Base-by-base conservation (phyloP, 1,140 invertebrate species). In the Lasioglossum albipes region DNA sequence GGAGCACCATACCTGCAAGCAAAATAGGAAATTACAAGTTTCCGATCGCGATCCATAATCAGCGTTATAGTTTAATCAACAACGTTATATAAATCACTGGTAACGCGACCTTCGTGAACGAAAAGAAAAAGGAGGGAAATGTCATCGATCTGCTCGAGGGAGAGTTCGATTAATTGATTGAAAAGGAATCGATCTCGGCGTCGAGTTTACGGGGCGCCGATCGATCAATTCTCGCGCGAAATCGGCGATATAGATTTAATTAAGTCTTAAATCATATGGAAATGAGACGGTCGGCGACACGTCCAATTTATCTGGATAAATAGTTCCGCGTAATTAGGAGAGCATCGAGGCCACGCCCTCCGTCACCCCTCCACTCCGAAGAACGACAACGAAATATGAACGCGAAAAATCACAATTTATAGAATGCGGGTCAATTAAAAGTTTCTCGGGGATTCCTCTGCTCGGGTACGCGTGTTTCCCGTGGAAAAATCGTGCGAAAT, bases 381-480 rank as follows among this genome's bases (percentile, higher is more conserved):
- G 57, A 18, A 12, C 22, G 31, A 61, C 41, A 65, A 45, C 6
- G 7, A 72, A 41, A 65, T 52, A 54, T 62, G 22, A 49, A 57
- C n/a, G 22, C 45, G 42, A 79, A 70, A 79, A 65, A 54, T 73
- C 36, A 42, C 70, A 36, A 79, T 79, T 54, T 74, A 57, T 36
- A 71, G 70, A 79, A 79, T 57, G 41, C 59, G 45, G 49, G 70
- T 79, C 65, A 74, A 74, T 79, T 79, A 74, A 74, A 79, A 10
- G 52, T 79, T 79, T 74, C 77, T 1, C 12, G 9, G 31, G 49
- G 31, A 36, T 36, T 36, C 31, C 27, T n/a, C n/a, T 36, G 59
- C 65, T 54, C 64, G 59, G 13, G 49, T 49, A 18, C 18, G 31
- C 36, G 61, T 41, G 2, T 54, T 54, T 16, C 16, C 9, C 13